These are phyloP conservation scores for Polyodon spathula DNA, from an alignment of 2,113 vertebrate species.

Conservation along the genomic window DNA sequence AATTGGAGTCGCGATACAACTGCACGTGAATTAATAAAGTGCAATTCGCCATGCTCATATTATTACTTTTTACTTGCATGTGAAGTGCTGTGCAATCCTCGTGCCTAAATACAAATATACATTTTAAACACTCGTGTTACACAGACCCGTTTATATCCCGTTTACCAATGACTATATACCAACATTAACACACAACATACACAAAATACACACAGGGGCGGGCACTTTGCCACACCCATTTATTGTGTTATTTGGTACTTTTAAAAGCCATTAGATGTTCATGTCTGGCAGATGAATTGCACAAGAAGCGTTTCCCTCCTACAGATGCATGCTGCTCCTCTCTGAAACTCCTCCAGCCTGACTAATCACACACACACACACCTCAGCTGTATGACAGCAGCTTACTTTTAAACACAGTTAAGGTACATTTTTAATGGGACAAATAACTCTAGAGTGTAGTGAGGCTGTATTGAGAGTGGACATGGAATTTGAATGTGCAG, in stretches of 20 bases:
- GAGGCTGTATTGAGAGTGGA: constrained; percentile 8
- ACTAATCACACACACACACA: constrained; percentile 4
- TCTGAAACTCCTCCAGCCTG: constrained; percentile 10
- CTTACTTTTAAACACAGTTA: constrained; percentile 13
- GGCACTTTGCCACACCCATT: no score
- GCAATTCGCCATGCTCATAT: no score
- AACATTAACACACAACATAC: no score
- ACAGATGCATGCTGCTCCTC: constrained; percentile 28
- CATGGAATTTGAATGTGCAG: constrained; percentile 12
- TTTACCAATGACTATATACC: no score
- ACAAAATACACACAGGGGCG: no score
- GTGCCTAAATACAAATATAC: no score
- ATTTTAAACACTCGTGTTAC: no score
- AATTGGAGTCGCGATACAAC: no score
- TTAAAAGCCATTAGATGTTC: background rate
- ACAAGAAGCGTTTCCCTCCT: constrained; percentile 32
- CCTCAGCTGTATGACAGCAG: constrained; percentile 5
- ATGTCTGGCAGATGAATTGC: constrained; percentile 9
- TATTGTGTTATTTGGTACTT: constrained; percentile 8
- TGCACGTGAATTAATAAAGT: no score
- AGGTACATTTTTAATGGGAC: constrained; percentile 20
- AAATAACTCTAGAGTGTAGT: constrained; percentile 12
- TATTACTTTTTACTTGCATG: no score
- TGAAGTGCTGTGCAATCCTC: no score
- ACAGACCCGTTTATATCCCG: no score